Base-by-base conservation (phyloP, 2,888 invertebrate species). In the Netelia fuscicornis region DNA sequence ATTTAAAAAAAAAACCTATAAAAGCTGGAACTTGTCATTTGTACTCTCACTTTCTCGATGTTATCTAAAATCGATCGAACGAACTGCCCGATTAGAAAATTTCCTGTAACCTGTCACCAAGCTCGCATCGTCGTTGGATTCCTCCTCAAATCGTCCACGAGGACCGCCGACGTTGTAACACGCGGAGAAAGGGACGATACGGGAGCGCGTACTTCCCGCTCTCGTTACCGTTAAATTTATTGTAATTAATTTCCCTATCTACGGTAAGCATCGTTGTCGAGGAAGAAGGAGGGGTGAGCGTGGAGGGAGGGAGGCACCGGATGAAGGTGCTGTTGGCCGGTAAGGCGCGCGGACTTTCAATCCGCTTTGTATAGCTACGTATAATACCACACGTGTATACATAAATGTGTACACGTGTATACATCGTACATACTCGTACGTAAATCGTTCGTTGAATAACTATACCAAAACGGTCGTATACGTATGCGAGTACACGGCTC, bases 181-280 rank as follows among this genome's bases (percentile, higher is more conserved):
- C 74, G 67, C 48, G 42, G 80, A 37, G 23, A 25, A 13, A 79
- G 2, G 56, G 37, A 75, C 71, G 85, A 82, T 82, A 85, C 68
- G 64, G 56, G 72, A 79, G 65, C 76, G 67, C 67, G 78, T 72
- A 80, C 88, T 89, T 90, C 88, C 90, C 91, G 91, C 90, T 91
- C 93, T 92, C 91, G 91, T 93, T 93, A 92, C 91, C 92, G 91
- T 91, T 92, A 91, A 93, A 93, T 93, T 93, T 93, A 93, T 93
- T 93, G 91, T 93, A 93, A 93, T 93, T 93, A 93, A 93, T 93
- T 93, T 93, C 89, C 91, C 90, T 93, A 93, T 93, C 93, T 92
- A 86, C 82, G 87, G 87, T 85, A 80, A 88, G 89, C 88, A 91
- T 91, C 91, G 84, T 90, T 89, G 79, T 52, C 77, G 71, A 75